These are phyloP conservation scores for Apolygus lucorum DNA, from an alignment of 1,140 invertebrate genomes.

Conservation along the genomic window DNA sequence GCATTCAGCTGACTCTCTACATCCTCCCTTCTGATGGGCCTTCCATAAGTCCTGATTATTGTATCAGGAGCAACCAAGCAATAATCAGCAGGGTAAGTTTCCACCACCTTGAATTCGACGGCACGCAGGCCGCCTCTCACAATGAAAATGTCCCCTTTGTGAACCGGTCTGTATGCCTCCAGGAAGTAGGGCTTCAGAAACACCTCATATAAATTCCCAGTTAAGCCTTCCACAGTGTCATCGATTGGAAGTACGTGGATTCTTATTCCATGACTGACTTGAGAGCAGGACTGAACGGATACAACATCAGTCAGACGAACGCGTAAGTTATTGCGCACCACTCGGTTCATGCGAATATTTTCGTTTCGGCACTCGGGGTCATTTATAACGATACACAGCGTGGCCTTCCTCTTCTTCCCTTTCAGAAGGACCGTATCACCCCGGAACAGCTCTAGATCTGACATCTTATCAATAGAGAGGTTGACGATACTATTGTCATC, in stretches of 20 bases:
- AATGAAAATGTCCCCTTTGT: conserved; percentile 96
- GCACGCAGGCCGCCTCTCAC: conserved; percentile 96
- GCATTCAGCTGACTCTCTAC: conserved; percentile 97
- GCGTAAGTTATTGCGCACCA: conserved; percentile 92
- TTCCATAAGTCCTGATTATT: conserved; percentile 97
- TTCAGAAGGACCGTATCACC: conserved; percentile 96
- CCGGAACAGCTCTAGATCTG: conserved; percentile 93
- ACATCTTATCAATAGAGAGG: conserved; percentile 87
- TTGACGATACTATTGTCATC: conserved; percentile 98
- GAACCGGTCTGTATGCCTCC: conserved; percentile 98
- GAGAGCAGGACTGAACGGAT: conserved; percentile 86
- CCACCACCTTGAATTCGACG: conserved; percentile 98
- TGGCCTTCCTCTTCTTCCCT: conserved; percentile 95
- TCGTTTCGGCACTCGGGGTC: conserved; percentile 94
- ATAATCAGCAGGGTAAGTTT: conserved; percentile 94
- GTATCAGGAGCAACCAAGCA: conserved; percentile 99
- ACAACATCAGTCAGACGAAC: conserved; percentile 94
- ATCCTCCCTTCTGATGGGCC: conserved; percentile 97
- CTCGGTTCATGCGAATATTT: conserved; percentile 97
- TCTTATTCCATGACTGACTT: conserved; percentile 96
- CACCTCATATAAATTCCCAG: conserved; percentile 97
- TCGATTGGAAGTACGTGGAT: conserved; percentile 98
- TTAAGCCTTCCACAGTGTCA: conserved; percentile 96
- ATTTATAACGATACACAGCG: conserved; percentile 95
- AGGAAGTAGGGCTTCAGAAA: conserved; percentile 98